phyloP scores from a whole-genome alignment of 2,113 vertebrate genomes.

The Tragelaphus buxtoni region DNA sequence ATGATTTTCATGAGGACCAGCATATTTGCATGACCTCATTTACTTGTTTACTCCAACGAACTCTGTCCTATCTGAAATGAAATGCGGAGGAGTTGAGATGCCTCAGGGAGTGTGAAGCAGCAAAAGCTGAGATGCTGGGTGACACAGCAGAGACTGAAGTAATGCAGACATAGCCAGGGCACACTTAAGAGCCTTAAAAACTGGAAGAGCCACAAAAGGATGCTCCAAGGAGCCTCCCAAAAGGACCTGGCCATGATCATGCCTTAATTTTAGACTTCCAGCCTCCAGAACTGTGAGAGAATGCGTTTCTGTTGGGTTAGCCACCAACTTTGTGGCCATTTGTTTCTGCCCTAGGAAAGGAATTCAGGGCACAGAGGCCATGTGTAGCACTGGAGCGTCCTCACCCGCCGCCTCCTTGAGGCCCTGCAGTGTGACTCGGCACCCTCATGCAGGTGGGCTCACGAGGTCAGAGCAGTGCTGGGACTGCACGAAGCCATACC shows the following conservation, averaged over 20 bases:
- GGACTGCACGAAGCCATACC: not conserved
- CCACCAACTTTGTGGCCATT: not conserved
- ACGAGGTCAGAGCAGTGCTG: no score
- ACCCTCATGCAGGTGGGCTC: not conserved
- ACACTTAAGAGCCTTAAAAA: not conserved
- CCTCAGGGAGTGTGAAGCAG: not conserved
- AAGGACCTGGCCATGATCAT: not conserved
- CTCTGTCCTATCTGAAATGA: not conserved
- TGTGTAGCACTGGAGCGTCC: accelerated
- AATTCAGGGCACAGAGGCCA: not conserved
- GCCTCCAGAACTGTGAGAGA: not conserved
- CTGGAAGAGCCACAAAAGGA: not conserved
- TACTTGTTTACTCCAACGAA: not conserved
- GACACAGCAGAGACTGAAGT: not conserved
- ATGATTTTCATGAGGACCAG: not conserved
- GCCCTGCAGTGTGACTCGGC: not conserved
- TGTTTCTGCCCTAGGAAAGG: not conserved
- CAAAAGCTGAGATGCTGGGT: accelerated
- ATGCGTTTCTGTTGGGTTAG: not conserved
- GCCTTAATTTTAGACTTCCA: not conserved
- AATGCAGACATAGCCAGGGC: not conserved
- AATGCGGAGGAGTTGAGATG: not conserved
- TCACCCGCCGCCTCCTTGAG: not conserved
- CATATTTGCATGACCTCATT: not conserved
- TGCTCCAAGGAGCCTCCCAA: not conserved